Evolutionary conservation across 1,140 invertebrate species (phyloP), one percentile per base, ranked within the genome.

Genomic region (Drosophila baimaii): DNA sequence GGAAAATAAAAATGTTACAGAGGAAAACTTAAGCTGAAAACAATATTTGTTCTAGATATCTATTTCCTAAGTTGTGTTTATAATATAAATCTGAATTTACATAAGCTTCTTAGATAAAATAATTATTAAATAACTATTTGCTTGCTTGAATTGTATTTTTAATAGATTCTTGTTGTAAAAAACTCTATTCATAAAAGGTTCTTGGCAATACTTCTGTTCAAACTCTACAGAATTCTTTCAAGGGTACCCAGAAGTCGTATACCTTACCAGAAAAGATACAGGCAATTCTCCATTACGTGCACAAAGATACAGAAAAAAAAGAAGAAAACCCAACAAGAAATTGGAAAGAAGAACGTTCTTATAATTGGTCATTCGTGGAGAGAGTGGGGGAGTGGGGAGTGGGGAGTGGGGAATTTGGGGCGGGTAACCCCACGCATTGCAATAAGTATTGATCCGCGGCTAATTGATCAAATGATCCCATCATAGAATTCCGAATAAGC

Each of bases 391-490:
- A 2, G n/a, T n/a, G n/a, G 21, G 10, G 27, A 10, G n/a, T n/a
- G n/a, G n/a, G n/a, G 12, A 21, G 25, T 8, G 31, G 25, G 19
- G n/a, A 25, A 23, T 35, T 8, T 35, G 13, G 25, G 37, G n/a
- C n/a, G 12, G 12, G 49, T 21, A 52, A 52, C 49, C 65, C 69
- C 69, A 71, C 69, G 69, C 66, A 58, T 19, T 71, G 43, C 51
- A 39, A 31, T 17, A 15, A 39, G 27, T 46, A 71, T 70, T 70
- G 65, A 71, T 71, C 65, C 25, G 68, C 66, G 21, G 47, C 71
- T 56, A 75, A 75, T 75, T 75, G 51, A 75, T 75, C 61, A 37
- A 65, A 41, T 31, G 71, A 64, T 69, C 37, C 55, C 62, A 62
- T 75, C 37, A 25, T 21, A n/a, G n/a, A 61, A 46, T 27, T 23